A percentile compares a stretch with the other conserved stretches of the same genome.
Evolutionary conservation across 2,113 vertebrate genomes (phyloP).

Genomic region (Maccullochella peelii): DNA sequence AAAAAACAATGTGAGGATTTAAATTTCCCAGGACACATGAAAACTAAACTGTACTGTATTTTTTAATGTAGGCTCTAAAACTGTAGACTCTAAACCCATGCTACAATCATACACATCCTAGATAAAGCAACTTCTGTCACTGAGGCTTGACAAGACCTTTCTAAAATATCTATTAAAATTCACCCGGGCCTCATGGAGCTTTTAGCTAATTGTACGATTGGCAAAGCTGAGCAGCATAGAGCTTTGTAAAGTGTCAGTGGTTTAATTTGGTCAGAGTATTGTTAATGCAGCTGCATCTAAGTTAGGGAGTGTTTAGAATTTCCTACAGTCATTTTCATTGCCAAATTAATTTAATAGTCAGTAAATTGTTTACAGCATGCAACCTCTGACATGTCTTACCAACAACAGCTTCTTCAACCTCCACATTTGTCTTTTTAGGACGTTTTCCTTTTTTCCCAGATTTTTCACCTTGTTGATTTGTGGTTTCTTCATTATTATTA

Average conservation of each 20-base stretch:
- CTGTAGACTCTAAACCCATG: neutral
- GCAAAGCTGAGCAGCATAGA: constrained; percentile 5
- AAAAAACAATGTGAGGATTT: constrained; percentile 2
- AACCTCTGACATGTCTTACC: constrained; percentile 66
- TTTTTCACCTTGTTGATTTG: constrained; percentile 53
- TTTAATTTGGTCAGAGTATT: neutral
- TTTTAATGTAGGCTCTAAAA: neutral
- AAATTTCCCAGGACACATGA: neutral
- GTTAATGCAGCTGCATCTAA: constrained; percentile 34
- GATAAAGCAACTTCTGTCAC: neutral
- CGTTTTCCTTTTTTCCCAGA: constrained; percentile 59
- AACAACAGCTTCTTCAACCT: constrained; percentile 54
- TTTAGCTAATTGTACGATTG: neutral
- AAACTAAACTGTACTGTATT: neutral
- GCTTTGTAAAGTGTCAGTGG: constrained; percentile 1
- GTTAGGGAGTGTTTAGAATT: constrained; percentile 13
- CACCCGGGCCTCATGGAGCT: accelerated
- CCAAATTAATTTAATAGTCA: constrained; percentile 46
- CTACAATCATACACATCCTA: neutral
- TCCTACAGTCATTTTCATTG: constrained; percentile 38
- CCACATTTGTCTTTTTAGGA: constrained; percentile 52
- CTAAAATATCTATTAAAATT: neutral
- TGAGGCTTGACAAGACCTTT: neutral
- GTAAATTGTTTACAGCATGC: constrained; percentile 40
- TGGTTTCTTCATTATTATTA: constrained; percentile 49